Percentiles rank a stretch among this genome's conserved stretches.
Evolutionary conservation across 2,797 vertebrate genomes (phyloP).

Genomic region (Denticeps clupeoides): DNA sequence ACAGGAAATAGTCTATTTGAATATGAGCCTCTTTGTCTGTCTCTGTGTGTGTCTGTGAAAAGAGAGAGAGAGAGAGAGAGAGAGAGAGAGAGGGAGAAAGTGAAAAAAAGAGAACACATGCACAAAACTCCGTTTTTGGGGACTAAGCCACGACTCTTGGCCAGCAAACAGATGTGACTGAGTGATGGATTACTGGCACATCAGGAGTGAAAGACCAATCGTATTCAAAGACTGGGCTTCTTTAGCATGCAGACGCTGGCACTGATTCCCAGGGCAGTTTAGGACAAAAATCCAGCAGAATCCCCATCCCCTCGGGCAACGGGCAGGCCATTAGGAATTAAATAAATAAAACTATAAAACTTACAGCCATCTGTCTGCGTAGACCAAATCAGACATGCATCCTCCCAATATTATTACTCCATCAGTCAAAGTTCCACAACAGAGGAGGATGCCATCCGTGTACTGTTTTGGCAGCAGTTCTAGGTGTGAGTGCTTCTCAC

Average conservation of each 20-base stretch:
- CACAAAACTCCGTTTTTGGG: background rate
- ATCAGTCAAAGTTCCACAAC: constrained; percentile 12
- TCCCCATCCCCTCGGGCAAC: constrained; percentile 8
- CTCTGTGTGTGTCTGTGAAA: too few species aligned
- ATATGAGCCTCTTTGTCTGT: too few species aligned
- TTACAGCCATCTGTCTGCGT: constrained; percentile 19
- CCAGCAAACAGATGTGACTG: constrained; percentile 52
- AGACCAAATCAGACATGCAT: constrained; percentile 15
- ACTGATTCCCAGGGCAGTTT: background rate
- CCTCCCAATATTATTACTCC: background rate
- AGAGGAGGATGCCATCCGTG: background rate
- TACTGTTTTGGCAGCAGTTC: background rate
- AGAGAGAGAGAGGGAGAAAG: background rate
- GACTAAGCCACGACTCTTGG: constrained; percentile 42
- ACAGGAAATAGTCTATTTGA: too few species aligned
- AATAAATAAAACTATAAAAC: constrained; percentile 7
- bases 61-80: too few species aligned
- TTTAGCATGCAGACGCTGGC: background rate
- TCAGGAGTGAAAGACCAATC: constrained; percentile 47
- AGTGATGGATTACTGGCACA: constrained; percentile 54
- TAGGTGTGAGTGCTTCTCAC: background rate
- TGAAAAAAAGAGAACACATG: background rate
- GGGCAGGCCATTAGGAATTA: constrained; percentile 9
- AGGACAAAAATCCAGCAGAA: background rate
- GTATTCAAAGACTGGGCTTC: constrained; percentile 9